These are phyloP conservation scores for Psilopsiagon aymara DNA, from an alignment of 2,113 vertebrate species.

Conservation along the genomic window DNA sequence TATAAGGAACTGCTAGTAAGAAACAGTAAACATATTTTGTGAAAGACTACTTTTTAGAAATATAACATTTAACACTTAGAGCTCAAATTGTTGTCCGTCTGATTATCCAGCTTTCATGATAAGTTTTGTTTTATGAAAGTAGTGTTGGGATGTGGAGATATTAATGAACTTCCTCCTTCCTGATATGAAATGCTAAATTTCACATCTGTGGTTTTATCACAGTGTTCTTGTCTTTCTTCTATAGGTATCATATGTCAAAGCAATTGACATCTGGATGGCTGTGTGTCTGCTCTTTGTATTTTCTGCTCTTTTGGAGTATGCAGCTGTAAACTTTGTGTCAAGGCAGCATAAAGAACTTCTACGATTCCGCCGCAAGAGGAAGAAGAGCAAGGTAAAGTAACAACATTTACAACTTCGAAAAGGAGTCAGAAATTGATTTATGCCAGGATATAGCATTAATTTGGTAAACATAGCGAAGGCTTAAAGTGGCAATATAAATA, in stretches of 20 bases:
- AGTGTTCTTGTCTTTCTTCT: neutral
- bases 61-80: neutral
- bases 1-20: neutral
- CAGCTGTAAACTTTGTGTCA: conserved; percentile 97
- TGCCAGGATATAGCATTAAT: neutral
- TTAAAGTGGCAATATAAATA: neutral
- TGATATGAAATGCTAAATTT: neutral
- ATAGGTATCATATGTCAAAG: conserved; percentile 97
- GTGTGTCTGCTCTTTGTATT: conserved; percentile 98
- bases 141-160: neutral
- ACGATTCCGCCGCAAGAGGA: conserved; percentile 85
- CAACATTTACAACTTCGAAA: neutral
- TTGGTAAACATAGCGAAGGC: neutral
- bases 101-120: neutral
- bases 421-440: neutral
- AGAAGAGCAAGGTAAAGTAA: conserved; percentile 86
- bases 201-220: neutral
- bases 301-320: conserved; percentile 94
- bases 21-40: neutral
- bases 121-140: neutral
- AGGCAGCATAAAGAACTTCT: conserved; percentile 96
- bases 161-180: neutral
- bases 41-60: neutral
- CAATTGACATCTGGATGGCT: conserved; percentile 99
- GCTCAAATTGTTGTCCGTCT: neutral